Conservation (phyloP, 2,797 vertebrate genomes). For the Tragopan temminckii region DNA sequence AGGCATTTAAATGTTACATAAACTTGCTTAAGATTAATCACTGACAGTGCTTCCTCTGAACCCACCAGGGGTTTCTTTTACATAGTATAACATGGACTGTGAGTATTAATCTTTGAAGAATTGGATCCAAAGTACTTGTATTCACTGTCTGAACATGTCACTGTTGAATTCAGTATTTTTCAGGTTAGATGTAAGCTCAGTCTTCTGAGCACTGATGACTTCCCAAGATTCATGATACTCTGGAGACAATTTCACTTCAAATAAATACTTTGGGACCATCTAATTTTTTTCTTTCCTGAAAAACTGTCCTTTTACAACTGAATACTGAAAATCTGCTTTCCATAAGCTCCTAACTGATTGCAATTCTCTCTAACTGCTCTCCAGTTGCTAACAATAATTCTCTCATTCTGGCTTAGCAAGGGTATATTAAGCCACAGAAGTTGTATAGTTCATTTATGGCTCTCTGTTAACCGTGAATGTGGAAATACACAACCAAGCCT, state of each 20-base stretch:
- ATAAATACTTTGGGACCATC: background rate
- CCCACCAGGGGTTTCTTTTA: background rate
- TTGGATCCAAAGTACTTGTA: background rate
- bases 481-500: slow-evolving; percentile 46
- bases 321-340: slow-evolving; percentile 37
- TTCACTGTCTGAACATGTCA: background rate
- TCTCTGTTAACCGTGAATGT: slow-evolving; percentile 1
- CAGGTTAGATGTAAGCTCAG: background rate
- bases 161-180: background rate
- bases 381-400: background rate
- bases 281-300: background rate
- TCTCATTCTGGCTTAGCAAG: background rate
- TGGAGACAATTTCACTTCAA: background rate
- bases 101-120: background rate
- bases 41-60: background rate
- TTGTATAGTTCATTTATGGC: background rate
- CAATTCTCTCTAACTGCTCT: slow-evolving; percentile 24
- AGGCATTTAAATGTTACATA: background rate
- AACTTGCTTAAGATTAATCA: background rate
- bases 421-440: slow-evolving; percentile 13
- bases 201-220: background rate
- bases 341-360: background rate
- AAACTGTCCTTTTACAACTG: background rate
- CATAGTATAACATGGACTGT: background rate
- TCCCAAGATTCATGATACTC: background rate